Evolutionary conservation across 2,888 invertebrate species (phyloP), one percentile per base, ranked within the genome.

Genomic region (Odontothrips loti): DNA sequence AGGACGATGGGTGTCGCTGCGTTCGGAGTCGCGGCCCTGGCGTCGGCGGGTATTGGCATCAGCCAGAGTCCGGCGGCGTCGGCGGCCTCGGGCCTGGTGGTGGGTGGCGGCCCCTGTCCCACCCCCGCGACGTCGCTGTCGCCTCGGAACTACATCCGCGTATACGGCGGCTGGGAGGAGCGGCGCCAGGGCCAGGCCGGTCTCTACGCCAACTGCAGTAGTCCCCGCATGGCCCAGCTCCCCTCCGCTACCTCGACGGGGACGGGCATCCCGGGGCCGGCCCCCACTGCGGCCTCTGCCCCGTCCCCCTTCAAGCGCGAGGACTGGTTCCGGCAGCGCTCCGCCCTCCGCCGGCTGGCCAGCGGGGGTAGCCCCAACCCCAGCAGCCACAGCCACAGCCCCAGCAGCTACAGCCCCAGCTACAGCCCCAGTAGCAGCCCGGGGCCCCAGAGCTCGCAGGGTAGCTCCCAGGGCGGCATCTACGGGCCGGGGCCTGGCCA

Each of bases 131-230:
- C 88, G 88, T 81, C 89, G 89, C 81, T 83, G 82, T 78, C 82
- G 88, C 87, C 88, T 84, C 87, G 89, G 43, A 89, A 90, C 83
- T 92, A 92, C 86, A 89, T 91, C 8, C 89, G 92, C 82, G 91
- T 91, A 1, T 92, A 92, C 85, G 89, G 90, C 0, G 91, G 91
- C 47, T 92, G 92, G 92, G 92, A 92, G 85, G 89, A 89, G 68
- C 85, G 89, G 82, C 86, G 68, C 27, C 20, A 17, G 17, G 58
- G 81, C 79, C 80, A 81, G 0, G 68, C 82, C 51, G 81, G 80
- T 12, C 68, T 75, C 11, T 75, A 75, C 68, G 12, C 12, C 51
- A 80, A n/a, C 80, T 79, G 11, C 68, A 75, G 81, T 47, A 82
- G 58, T 58, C 43, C 47, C 23, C 80, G 48, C 78, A 75, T 27